Evolutionary conservation across 1,140 invertebrate genomes (phyloP), one percentile per base, ranked within the genome.

Genomic region (Aphidius ervi): DNA sequence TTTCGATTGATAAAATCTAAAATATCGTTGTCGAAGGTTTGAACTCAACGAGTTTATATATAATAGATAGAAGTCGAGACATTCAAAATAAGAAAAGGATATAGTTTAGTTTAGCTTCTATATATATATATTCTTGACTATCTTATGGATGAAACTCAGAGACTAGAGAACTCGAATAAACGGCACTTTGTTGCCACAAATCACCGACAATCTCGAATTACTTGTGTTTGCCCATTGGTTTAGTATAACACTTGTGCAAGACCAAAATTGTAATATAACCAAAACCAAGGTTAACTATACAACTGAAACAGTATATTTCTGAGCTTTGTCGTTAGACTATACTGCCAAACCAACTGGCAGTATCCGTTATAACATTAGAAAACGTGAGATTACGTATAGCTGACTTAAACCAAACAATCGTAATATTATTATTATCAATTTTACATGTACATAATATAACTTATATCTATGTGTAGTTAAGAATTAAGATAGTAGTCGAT

Each of bases 151-250:
- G 56, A 62, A 62, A 62, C 55, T 62, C 61, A 42, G 49, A 56
- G 55, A 56, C 16, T 47, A 48, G 23, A 48, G n/a, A 55, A 56
- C 59, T 43, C 48, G 53, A 58, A 61, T 58, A 63, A 62, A 65
- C 57, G 53, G 58, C 48, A 61, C 53, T 50, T 66, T 64, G 66
- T 61, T 57, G 60, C 73, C 70, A 74, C 73, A 74, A 75, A 76
- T 75, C 74, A 76, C 69, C 63, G 64, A 68, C 72, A 76, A 75
- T 75, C 72, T 76, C 73, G 75, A 76, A 74, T 76, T 76, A 76
- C 73, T 74, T 71, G 65, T 74, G 70, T 76, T 74, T 74, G 72
- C 69, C 65, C 69, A 71, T 73, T 72, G 71, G 71, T 73, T 74
- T 69, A 69, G 69, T 71, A 72, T 70, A 31, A 31, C 69, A 72